phyloP scores from a whole-genome alignment of 1,140 invertebrate genomes.

The Theocolax elegans region DNA sequence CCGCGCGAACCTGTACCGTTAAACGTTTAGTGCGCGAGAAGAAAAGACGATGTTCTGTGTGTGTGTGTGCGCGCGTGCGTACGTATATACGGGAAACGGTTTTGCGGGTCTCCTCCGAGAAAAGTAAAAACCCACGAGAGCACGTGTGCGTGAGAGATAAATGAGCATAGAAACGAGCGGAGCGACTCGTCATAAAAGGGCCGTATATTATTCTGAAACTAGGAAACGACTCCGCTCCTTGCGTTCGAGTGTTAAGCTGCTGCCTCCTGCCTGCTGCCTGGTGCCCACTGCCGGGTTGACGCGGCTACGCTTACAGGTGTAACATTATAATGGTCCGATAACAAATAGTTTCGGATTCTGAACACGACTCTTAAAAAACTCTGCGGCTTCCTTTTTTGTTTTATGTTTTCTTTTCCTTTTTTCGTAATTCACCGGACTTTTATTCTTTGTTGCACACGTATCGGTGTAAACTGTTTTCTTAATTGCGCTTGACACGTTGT shows the following conservation, averaged over 20 bases:
- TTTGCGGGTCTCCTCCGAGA: background rate
- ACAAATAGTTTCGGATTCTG: conserved; percentile 52
- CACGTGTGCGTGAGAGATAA: conserved; percentile 36
- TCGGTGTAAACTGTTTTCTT: background rate
- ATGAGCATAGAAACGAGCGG: conserved; percentile 32
- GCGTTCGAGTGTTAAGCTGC: conserved; percentile 38
- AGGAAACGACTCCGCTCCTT: conserved; percentile 35
- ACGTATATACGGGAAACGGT: background rate
- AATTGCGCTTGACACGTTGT: background rate
- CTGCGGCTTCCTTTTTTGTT: background rate
- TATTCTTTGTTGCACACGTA: background rate
- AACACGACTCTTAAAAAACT: conserved; percentile 48
- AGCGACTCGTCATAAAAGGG: conserved; percentile 51
- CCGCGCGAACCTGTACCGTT: conserved; percentile 22
- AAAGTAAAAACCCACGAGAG: conserved; percentile 28
- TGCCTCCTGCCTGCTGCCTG: conserved; percentile 24
- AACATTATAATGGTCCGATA: conserved; percentile 49
- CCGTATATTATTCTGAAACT: conserved; percentile 52
- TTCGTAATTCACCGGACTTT: background rate
- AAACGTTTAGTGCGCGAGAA: conserved; percentile 22
- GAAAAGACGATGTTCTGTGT: conserved; percentile 17
- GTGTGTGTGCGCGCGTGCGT: too few relatives aligned
- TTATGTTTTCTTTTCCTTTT: background rate
- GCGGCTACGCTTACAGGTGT: conserved; percentile 43
- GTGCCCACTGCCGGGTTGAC: background rate